Percentiles rank a stretch among this genome's conserved stretches.
These are phyloP conservation scores for Vulpes lagopus DNA, from an alignment of 2,113 vertebrate species.

Conservation along the genomic window DNA sequence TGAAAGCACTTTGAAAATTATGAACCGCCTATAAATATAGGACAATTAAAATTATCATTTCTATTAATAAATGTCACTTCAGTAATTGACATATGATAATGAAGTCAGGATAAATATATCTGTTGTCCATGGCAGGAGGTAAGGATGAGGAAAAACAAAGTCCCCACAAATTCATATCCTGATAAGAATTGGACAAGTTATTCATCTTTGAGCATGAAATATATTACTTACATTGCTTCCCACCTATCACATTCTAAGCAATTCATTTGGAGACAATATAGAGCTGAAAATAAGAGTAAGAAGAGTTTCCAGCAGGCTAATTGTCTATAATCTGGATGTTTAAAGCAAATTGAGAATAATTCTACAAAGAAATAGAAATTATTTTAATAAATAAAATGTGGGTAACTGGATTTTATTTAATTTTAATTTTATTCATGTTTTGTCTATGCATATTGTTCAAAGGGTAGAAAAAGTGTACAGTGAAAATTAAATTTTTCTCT, in stretches of 20 bases:
- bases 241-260: not conserved
- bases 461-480: not conserved
- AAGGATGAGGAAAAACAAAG: not conserved
- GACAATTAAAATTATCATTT: not conserved
- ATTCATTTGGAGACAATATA: not conserved
- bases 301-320: not conserved
- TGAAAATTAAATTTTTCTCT: not conserved
- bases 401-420: not conserved
- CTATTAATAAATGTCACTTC: constrained; percentile 16
- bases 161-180: not conserved
- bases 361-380: constrained; percentile 2
- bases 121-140: not conserved
- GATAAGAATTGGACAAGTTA: not conserved
- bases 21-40: not conserved
- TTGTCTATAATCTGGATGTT: not conserved
- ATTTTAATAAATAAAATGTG: constrained; percentile 9
- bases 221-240: not conserved
- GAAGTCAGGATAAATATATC: constrained; percentile 11
- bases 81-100: constrained; percentile 7
- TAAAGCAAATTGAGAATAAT: constrained; percentile 16
- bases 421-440: constrained; percentile 45
- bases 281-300: constrained; percentile 34
- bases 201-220: not conserved
- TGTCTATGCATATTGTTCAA: not conserved
- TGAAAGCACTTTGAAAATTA: constrained; percentile 51